Percentiles rank a stretch among this genome's conserved stretches.
Evolutionary conservation across 2,797 vertebrate species (phyloP).

Genomic region (Chaenodraco wilsoni): DNA sequence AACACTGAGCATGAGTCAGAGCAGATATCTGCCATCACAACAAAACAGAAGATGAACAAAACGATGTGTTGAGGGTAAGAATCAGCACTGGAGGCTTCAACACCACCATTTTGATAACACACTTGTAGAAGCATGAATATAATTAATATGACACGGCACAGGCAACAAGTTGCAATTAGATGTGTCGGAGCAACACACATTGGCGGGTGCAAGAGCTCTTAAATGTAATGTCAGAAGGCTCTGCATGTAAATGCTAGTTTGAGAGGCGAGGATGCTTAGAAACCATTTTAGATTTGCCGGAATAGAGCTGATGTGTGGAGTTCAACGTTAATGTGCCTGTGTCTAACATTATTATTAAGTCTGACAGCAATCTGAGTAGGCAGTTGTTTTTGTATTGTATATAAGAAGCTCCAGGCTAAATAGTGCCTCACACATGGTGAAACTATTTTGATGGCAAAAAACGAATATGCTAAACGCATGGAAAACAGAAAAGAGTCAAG

Average conservation of each 20-base stretch:
- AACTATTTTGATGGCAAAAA: constrained; percentile 28
- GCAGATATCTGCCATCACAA: background rate
- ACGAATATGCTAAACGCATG: constrained; percentile 1
- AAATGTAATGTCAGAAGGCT: constrained; percentile 10
- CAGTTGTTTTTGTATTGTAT: background rate
- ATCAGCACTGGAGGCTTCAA: background rate
- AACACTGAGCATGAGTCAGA: background rate
- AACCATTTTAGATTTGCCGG: background rate
- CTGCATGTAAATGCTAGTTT: constrained; percentile 10
- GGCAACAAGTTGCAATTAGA: background rate
- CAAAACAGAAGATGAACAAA: background rate
- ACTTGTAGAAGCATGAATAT: background rate
- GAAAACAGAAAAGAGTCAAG: constrained; percentile 10
- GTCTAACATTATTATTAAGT: background rate
- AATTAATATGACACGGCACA: background rate
- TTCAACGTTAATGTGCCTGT: background rate
- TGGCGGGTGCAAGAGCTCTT: constrained; percentile 6
- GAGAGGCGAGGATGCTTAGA: background rate
- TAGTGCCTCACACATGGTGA: constrained; percentile 33
- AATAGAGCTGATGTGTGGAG: background rate
- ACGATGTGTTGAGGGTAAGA: background rate
- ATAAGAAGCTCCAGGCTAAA: constrained; percentile 23
- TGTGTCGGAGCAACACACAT: background rate
- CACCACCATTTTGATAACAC: background rate
- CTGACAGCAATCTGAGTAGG: constrained; percentile 11